Evolutionary conservation across 1,140 invertebrate genomes (phyloP).

Genomic region (Diorhabda carinulata): DNA sequence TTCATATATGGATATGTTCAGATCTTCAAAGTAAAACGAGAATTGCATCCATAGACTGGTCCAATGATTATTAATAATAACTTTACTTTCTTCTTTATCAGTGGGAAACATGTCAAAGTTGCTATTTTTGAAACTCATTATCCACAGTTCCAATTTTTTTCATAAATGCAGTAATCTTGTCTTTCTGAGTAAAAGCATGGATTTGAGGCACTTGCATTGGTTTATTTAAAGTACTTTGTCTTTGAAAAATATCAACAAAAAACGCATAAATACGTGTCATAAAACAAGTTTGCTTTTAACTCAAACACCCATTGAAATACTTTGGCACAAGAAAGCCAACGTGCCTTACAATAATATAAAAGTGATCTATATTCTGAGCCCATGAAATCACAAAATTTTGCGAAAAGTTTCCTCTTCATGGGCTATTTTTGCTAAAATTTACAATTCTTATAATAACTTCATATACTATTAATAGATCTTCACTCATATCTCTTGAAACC

Average conservation of each 20-base stretch:
- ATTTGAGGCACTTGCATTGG: constrained; percentile 23
- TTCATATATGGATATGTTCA: too few species aligned
- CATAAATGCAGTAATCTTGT: neutral
- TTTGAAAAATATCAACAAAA: constrained; percentile 28
- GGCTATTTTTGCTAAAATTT: too few species aligned
- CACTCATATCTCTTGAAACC: too few species aligned
- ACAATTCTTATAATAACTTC: too few species aligned
- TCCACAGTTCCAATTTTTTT: neutral
- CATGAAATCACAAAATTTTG: neutral
- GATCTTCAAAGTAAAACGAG: too few species aligned
- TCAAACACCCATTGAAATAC: constrained; percentile 26
- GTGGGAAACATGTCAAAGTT: neutral
- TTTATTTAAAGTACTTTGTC: constrained; percentile 26
- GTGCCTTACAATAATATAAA: constrained; percentile 25
- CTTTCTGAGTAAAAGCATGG: neutral
- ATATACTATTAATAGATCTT: too few species aligned
- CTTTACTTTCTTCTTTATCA: neutral
- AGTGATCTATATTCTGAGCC: neutral
- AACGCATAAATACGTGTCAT: constrained; percentile 4
- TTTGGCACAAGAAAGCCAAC: constrained; percentile 25
- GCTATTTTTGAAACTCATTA: neutral
- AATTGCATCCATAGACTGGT: too few species aligned
- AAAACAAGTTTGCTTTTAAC: constrained; percentile 24
- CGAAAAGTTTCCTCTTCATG: too few species aligned
- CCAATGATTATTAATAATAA: too few species aligned